Percentiles rank a stretch among this genome's conserved stretches.
Evolutionary conservation across 2,797 vertebrate species (phyloP).

Genomic region (Craterocephalus amniculus): DNA sequence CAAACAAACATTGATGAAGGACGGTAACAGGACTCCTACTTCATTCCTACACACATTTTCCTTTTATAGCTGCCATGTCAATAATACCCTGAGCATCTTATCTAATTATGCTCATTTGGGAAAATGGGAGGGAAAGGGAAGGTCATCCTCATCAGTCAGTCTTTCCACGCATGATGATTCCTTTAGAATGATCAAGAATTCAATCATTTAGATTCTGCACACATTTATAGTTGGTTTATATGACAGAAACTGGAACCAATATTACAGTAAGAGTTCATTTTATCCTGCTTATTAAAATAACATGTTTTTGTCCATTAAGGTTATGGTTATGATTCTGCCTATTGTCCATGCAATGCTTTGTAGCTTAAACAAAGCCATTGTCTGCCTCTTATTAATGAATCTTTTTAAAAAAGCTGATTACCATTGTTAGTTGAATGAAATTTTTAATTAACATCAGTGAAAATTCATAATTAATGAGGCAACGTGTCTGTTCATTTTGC

Average conservation of each 20-base stretch:
- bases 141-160: slow-evolving; percentile 30
- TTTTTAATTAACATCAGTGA: slow-evolving; percentile 82
- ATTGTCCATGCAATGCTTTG: slow-evolving; percentile 39
- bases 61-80: slow-evolving; percentile 55
- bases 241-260: slow-evolving; percentile 27
- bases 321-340: slow-evolving; percentile 30
- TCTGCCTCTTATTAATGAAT: slow-evolving; percentile 64
- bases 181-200: slow-evolving; percentile 26
- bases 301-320: slow-evolving; percentile 19
- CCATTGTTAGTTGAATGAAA: slow-evolving; percentile 77
- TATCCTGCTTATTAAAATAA: slow-evolving; percentile 12
- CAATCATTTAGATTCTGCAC: slow-evolving; percentile 32
- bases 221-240: slow-evolving; percentile 11
- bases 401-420: slow-evolving; percentile 74
- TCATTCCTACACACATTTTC: slow-evolving; percentile 35
- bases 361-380: slow-evolving; percentile 52
- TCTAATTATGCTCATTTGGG: slow-evolving; percentile 61
- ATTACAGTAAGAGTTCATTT: slow-evolving; percentile 7
- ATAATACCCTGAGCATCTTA: slow-evolving; percentile 22
- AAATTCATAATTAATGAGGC: slow-evolving; percentile 69
- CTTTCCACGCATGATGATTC: slow-evolving; percentile 22
- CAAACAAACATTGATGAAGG: slow-evolving; percentile 27
- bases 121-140: slow-evolving; percentile 41
- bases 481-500: slow-evolving; percentile 42
- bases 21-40: slow-evolving; percentile 34